Evolutionary conservation across 2,797 vertebrate species (phyloP).

Genomic region (Chanos chanos): DNA sequence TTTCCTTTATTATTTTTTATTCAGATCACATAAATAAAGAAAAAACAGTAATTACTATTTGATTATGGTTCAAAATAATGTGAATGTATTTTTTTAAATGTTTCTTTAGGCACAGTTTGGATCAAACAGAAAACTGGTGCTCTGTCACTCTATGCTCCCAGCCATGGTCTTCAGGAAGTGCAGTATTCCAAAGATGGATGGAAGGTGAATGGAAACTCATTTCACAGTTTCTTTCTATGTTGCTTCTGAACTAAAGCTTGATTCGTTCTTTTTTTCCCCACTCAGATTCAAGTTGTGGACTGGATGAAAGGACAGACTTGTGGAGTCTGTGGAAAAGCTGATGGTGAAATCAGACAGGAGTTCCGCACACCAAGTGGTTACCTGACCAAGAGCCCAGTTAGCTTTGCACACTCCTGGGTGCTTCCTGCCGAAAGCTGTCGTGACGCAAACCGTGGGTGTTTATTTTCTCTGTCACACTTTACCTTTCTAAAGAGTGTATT

Average conservation of each 20-base stretch:
- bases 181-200: conserved; percentile 55
- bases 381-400: conserved; percentile 61
- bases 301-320: conserved; percentile 78
- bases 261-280: neutral
- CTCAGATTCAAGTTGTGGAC: conserved; percentile 69
- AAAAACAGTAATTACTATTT: no score
- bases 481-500: neutral
- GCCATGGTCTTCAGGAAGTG: conserved; percentile 71
- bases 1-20: neutral
- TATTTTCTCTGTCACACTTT: neutral
- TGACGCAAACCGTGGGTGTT: conserved; percentile 58
- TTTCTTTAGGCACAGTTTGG: conserved; percentile 53
- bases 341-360: conserved; percentile 72
- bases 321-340: conserved; percentile 76
- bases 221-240: neutral
- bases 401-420: conserved; percentile 78
- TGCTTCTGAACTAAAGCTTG: neutral
- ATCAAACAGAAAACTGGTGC: conserved; percentile 59
- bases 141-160: conserved; percentile 60
- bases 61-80: neutral
- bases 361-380: conserved; percentile 67
- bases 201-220: conserved; percentile 55
- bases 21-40: neutral
- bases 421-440: conserved; percentile 68
- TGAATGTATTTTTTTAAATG: neutral